Percentiles rank a stretch among this genome's conserved stretches.
Conservation (phyloP, 2,888 invertebrate genomes). For the Caenorhabditis imperialis region DNA sequence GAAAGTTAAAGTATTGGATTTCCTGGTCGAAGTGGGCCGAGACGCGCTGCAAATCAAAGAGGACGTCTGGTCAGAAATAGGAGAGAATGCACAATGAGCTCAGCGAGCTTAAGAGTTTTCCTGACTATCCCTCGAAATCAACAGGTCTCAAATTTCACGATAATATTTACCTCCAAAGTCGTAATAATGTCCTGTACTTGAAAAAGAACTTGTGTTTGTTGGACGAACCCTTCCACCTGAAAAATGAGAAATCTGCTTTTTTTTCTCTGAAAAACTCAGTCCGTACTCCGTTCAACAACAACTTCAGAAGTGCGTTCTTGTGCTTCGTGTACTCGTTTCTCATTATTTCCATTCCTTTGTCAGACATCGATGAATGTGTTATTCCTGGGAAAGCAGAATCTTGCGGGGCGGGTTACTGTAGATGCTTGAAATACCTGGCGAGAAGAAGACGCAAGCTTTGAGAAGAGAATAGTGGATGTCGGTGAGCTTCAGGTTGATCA, state of each 20-base stretch:
- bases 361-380: conserved; percentile 13
- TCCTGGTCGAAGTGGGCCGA: conserved; percentile 47
- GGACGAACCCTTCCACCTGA: conserved; percentile 25
- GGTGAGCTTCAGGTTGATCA: conserved; percentile 52
- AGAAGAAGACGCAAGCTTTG: conserved; percentile 59
- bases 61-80: too few relatives aligned
- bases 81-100: too few relatives aligned
- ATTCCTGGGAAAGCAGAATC: conserved; percentile 23
- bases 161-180: conserved; percentile 26
- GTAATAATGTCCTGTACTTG: conserved; percentile 38
- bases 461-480: conserved; percentile 56
- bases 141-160: too few relatives aligned
- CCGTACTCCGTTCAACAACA: conserved; percentile 44
- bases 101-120: too few relatives aligned
- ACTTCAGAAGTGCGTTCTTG: conserved; percentile 45
- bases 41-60: conserved; percentile 37
- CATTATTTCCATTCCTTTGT: conserved; percentile 43
- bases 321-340: conserved; percentile 41
- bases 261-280: neutral
- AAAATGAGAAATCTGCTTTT: neutral
- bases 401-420: neutral
- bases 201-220: conserved; percentile 43
- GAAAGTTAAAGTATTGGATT: conserved; percentile 46
- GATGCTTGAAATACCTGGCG: conserved; percentile 38
- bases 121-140: too few relatives aligned